Conservation (phyloP, 2,888 invertebrate species). For the Ypsolopha sequella region DNA sequence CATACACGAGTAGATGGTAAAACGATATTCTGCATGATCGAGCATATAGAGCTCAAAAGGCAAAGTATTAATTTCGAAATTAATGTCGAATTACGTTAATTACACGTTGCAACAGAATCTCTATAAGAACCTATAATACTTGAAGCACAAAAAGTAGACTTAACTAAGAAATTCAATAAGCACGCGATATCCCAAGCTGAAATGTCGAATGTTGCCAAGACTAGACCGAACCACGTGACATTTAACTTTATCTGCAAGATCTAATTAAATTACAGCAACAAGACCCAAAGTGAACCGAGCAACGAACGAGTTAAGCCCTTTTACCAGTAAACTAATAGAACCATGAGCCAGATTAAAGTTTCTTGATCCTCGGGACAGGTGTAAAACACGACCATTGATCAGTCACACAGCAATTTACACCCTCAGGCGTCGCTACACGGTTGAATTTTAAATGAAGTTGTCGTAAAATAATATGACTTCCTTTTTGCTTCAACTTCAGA, state of each 20-base stretch:
- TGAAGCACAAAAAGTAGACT: background rate
- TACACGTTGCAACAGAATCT: too few species aligned
- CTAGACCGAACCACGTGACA: slow-evolving; percentile 39
- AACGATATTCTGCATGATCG: too few species aligned
- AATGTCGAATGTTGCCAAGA: slow-evolving; percentile 27
- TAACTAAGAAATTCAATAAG: background rate
- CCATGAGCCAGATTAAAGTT: slow-evolving; percentile 50
- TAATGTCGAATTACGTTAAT: too few species aligned
- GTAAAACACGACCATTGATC: slow-evolving; percentile 19
- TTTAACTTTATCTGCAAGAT: slow-evolving; percentile 49
- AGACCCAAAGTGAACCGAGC: slow-evolving; percentile 32
- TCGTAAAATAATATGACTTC: slow-evolving; percentile 24
- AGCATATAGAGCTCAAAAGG: too few species aligned
- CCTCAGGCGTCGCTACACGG: slow-evolving; percentile 20
- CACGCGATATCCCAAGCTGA: slow-evolving; percentile 9
- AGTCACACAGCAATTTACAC: background rate
- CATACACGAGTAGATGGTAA: too few species aligned
- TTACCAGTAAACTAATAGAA: slow-evolving; percentile 18
- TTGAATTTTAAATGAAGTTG: slow-evolving; percentile 19
- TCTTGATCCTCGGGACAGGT: slow-evolving; percentile 58
- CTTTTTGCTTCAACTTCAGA: slow-evolving; percentile 33
- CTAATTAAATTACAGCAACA: slow-evolving; percentile 45
- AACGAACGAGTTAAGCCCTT: slow-evolving; percentile 34
- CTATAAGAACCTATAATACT: too few species aligned
- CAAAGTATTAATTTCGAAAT: too few species aligned